Evolutionary conservation across 2,113 vertebrate genomes (phyloP).

Genomic region (Microcebus lehilahytsara): DNA sequence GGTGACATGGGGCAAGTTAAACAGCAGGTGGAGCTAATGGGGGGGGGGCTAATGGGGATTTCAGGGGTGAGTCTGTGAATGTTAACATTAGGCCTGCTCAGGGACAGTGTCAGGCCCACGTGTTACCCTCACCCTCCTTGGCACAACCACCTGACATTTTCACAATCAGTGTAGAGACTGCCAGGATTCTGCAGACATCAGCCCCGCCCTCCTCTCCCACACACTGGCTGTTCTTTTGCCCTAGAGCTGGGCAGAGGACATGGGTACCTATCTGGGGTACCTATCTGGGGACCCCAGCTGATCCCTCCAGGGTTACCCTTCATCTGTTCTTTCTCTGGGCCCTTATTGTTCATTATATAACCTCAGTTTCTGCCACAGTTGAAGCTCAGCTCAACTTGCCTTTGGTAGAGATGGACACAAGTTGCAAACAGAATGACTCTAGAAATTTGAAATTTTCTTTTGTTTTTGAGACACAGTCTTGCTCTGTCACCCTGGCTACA

Average conservation of each 20-base stretch:
- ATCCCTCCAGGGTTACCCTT: not conserved
- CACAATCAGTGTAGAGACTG: constrained; percentile 5
- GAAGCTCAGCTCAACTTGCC: not conserved
- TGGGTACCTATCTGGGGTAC: too few relatives aligned
- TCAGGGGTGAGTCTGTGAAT: not conserved
- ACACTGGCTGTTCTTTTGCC: constrained; percentile 32
- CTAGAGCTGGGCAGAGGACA: not conserved
- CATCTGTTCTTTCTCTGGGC: not conserved
- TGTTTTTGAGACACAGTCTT: not conserved
- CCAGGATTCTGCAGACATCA: constrained; percentile 40
- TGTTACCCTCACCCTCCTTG: constrained; percentile 43
- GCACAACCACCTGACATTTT: constrained; percentile 44
- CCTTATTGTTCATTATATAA: not conserved
- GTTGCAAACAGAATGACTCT: not conserved
- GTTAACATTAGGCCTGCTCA: not conserved
- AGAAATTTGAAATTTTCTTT: not conserved
- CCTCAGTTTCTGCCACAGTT: not conserved
- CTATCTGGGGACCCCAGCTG: not conserved
- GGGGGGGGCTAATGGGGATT: not conserved
- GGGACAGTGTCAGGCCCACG: not conserved
- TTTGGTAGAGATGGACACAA: not conserved
- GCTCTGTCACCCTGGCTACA: too few relatives aligned
- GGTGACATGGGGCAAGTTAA: not conserved
- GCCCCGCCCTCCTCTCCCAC: not conserved
- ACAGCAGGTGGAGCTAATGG: not conserved